Evolutionary conservation across 2,888 invertebrate genomes (phyloP).

Genomic region (Tetranychus truncatus): DNA sequence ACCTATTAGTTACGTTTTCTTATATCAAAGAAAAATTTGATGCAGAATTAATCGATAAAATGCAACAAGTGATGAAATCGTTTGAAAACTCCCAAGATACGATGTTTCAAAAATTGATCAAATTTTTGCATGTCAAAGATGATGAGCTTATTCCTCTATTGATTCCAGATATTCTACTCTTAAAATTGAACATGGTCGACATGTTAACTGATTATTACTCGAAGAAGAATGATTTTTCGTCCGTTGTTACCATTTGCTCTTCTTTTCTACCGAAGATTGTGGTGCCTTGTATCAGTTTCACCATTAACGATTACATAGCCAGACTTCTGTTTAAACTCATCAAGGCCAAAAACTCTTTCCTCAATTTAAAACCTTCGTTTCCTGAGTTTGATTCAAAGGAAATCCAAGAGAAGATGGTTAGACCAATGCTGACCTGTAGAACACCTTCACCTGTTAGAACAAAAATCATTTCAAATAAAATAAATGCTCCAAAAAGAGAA

Average conservation of each 20-base stretch:
- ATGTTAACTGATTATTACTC: background rate
- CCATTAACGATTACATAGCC: background rate
- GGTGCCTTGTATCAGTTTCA: background rate
- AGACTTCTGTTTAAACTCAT: background rate
- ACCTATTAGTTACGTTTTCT: background rate
- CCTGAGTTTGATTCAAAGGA: background rate
- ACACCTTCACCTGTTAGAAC: slow-evolving; percentile 2
- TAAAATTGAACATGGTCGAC: background rate
- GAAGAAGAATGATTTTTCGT: background rate
- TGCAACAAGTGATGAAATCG: background rate
- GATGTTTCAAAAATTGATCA: background rate
- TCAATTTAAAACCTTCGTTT: background rate
- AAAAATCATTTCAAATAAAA: background rate
- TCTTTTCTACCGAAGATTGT: background rate
- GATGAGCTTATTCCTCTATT: background rate
- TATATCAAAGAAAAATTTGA: background rate
- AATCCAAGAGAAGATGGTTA: background rate
- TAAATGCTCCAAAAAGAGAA: slow-evolving; percentile 15
- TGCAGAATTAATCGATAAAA: background rate
- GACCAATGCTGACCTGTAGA: background rate
- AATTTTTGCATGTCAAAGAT: background rate
- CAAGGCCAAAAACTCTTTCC: background rate
- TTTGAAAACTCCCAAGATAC: background rate
- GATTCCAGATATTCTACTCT: background rate
- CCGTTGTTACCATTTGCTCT: background rate